Evolutionary conservation across 1,140 invertebrate genomes (phyloP).

Genomic region (Drosophila willistoni): DNA sequence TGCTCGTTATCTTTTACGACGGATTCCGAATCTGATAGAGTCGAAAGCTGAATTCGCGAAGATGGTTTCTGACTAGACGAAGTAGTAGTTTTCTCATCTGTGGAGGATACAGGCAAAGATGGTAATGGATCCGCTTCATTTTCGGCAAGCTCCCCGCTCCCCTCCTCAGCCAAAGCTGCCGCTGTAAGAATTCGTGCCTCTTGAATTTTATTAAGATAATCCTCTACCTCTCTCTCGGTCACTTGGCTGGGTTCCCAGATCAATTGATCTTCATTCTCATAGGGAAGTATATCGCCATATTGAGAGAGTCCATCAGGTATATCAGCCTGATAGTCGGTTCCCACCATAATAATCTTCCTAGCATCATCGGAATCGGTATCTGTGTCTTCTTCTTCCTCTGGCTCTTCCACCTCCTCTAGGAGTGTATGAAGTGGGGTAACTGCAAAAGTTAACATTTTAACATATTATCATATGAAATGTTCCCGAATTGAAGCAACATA

Average conservation of each 20-base stretch:
- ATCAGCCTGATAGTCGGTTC: slow-evolving; percentile 95
- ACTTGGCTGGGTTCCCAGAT: slow-evolving; percentile 95
- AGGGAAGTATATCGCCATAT: slow-evolving; percentile 96
- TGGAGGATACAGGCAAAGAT: slow-evolving; percentile 1
- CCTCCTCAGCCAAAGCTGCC: slow-evolving; percentile 32
- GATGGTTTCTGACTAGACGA: not conserved
- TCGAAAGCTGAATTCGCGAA: not conserved
- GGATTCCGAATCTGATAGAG: slow-evolving; percentile 37
- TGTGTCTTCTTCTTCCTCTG: slow-evolving; percentile 91
- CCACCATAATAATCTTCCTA: slow-evolving; percentile 95
- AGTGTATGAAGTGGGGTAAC: slow-evolving; percentile 86
- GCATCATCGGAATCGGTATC: slow-evolving; percentile 87
- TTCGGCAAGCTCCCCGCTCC: not conserved
- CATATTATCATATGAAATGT: not conserved
- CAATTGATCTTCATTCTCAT: slow-evolving; percentile 98
- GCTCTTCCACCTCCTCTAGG: slow-evolving; percentile 88
- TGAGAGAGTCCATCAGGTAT: slow-evolving; percentile 95
- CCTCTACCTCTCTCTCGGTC: slow-evolving; percentile 89
- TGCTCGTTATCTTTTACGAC: slow-evolving; percentile 95
- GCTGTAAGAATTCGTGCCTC: slow-evolving; percentile 47
- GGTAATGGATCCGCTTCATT: slow-evolving; percentile 8
- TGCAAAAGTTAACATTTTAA: slow-evolving; percentile 52
- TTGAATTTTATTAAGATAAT: slow-evolving; percentile 88
- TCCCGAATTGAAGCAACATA: slow-evolving; percentile 14
- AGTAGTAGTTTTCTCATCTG: not conserved